Evolutionary conservation across 2,797 vertebrate species (phyloP).

Genomic region (Thunnus albacares): DNA sequence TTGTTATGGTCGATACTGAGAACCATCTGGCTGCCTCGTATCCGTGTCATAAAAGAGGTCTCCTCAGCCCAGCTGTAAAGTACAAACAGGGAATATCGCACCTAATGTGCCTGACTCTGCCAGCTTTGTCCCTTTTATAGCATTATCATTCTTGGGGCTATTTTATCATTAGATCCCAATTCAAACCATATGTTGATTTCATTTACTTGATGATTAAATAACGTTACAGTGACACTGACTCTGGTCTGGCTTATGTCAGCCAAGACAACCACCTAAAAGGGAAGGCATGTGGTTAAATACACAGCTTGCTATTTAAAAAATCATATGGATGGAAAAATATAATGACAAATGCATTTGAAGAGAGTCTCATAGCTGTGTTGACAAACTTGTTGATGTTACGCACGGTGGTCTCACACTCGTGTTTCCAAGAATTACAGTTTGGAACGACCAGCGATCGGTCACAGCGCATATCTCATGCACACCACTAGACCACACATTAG

Average conservation of each 20-base stretch:
- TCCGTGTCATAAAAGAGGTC: slow-evolving; percentile 71
- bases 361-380: slow-evolving; percentile 51
- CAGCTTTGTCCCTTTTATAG: slow-evolving; percentile 63
- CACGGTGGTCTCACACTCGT: slow-evolving; percentile 52
- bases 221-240: slow-evolving; percentile 46
- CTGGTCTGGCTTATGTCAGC: slow-evolving; percentile 44
- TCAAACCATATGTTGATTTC: slow-evolving; percentile 49
- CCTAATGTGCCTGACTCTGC: slow-evolving; percentile 63
- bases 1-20: slow-evolving; percentile 62
- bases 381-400: slow-evolving; percentile 67
- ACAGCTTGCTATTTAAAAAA: slow-evolving; percentile 13
- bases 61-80: slow-evolving; percentile 73
- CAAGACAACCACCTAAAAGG: slow-evolving; percentile 30
- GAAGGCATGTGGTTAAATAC: slow-evolving; percentile 21
- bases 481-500: slow-evolving; percentile 64
- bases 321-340: slow-evolving; percentile 29
- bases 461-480: slow-evolving; percentile 37
- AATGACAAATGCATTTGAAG: slow-evolving; percentile 47
- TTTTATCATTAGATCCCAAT: slow-evolving; percentile 42
- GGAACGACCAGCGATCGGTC: slow-evolving; percentile 51
- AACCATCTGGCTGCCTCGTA: slow-evolving; percentile 77
- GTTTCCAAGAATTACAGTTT: slow-evolving; percentile 54
- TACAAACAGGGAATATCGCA: slow-evolving; percentile 70
- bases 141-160: slow-evolving; percentile 38
- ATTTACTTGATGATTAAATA: slow-evolving; percentile 51